A percentile compares a stretch with the other conserved stretches of the same genome.
phyloP scores from a whole-genome alignment of 2,797 vertebrate species.

The Synanceia verrucosa region DNA sequence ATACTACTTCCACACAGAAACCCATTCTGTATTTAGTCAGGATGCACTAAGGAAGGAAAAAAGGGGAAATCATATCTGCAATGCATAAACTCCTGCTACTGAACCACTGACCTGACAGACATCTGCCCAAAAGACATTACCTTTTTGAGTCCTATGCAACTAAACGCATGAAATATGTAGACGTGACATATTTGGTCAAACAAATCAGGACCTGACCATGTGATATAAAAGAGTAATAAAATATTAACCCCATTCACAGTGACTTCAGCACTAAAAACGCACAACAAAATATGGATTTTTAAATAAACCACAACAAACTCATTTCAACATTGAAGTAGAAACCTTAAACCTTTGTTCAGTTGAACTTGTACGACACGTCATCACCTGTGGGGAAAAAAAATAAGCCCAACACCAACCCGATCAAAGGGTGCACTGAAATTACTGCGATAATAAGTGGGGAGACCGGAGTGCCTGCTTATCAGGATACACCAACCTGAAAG shows the following conservation, averaged over 20 bases:
- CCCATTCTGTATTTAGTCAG: conserved; percentile 26
- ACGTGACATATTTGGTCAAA: neutral
- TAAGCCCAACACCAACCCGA: neutral
- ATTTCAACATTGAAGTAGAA: neutral
- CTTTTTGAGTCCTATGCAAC: neutral
- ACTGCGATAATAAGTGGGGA: neutral
- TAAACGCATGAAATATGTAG: neutral
- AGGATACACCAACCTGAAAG: conserved; percentile 81
- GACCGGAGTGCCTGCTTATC: neutral
- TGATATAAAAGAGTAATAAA: neutral
- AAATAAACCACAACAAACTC: neutral
- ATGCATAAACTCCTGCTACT: neutral
- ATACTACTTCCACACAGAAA: conserved; percentile 46
- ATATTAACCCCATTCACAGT: neutral
- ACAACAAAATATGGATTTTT: neutral
- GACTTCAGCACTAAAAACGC: neutral
- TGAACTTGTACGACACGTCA: neutral
- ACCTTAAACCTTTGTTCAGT: neutral
- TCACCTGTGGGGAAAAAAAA: too few relatives aligned
- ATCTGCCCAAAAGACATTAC: neutral
- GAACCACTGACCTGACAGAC: neutral
- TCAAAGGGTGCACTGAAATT: neutral
- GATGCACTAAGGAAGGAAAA: conserved; percentile 21
- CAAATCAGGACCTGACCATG: neutral
- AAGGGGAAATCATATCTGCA: neutral